Conservation (phyloP, 2,888 invertebrate species). For the Seira musarum region DNA sequence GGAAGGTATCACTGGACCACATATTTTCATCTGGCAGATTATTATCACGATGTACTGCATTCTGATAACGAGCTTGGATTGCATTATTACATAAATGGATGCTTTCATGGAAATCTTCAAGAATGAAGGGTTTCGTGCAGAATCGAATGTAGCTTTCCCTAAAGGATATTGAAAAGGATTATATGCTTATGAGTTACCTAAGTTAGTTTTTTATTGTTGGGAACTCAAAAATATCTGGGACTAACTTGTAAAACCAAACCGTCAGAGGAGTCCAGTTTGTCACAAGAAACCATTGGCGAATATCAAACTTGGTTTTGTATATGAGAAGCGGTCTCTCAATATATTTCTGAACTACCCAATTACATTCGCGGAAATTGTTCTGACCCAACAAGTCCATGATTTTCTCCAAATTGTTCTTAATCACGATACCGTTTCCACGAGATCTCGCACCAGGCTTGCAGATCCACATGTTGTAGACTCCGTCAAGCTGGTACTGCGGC, state of each 20-base stretch:
- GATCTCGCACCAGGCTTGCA: slow-evolving; percentile 96
- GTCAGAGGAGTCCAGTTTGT: slow-evolving; percentile 92
- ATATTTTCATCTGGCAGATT: slow-evolving; percentile 84
- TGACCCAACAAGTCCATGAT: slow-evolving; percentile 81
- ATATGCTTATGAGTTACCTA: too few species aligned
- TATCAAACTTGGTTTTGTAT: slow-evolving; percentile 94
- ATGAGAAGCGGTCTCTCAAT: slow-evolving; percentile 92
- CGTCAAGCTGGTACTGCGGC: slow-evolving; percentile 90
- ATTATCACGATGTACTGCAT: slow-evolving; percentile 72
- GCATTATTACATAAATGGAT: slow-evolving; percentile 95
- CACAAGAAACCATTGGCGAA: slow-evolving; percentile 95
- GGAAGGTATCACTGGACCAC: slow-evolving; percentile 86
- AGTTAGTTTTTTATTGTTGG: too few species aligned
- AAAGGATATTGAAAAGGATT: too few species aligned
- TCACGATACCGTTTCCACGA: slow-evolving; percentile 89
- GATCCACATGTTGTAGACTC: slow-evolving; percentile 92
- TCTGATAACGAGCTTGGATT: slow-evolving; percentile 86
- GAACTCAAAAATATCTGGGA: too few species aligned
- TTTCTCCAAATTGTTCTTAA: slow-evolving; percentile 89
- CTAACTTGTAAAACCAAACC: slow-evolving; percentile 92
- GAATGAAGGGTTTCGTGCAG: slow-evolving; percentile 89
- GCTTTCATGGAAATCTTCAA: slow-evolving; percentile 92
- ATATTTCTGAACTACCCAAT: slow-evolving; percentile 94
- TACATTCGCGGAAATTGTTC: slow-evolving; percentile 78
- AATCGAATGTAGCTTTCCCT: slow-evolving; percentile 94